A percentile compares a stretch with the other conserved stretches of the same genome.
Evolutionary conservation across 2,113 vertebrate genomes (phyloP).

Genomic region (Lota lota): DNA sequence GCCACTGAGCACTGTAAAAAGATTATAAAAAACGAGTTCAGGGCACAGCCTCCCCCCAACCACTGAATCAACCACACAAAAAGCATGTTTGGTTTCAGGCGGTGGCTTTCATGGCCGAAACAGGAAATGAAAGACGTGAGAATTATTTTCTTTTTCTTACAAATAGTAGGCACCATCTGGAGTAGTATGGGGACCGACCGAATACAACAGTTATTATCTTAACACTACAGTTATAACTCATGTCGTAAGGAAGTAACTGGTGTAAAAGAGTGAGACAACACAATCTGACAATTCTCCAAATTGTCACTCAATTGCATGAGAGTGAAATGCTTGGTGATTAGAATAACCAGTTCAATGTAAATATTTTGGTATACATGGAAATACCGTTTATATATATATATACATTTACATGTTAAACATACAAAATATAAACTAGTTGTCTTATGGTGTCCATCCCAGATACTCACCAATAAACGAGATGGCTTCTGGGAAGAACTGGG

Average conservation of each 20-base stretch:
- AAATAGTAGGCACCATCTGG: no score
- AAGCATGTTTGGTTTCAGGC: conserved; percentile 35
- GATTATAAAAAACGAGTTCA: conserved; percentile 21
- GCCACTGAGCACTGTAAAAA: conserved; percentile 26
- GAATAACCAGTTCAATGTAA: no score
- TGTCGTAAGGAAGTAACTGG: not conserved
- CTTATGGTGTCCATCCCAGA: not conserved
- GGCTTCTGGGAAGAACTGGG: conserved; percentile 88
- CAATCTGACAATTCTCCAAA: not conserved
- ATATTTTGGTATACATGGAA: no score
- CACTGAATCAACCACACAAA: not conserved
- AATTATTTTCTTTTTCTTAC: conserved; percentile 11
- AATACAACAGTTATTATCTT: no score
- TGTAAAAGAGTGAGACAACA: no score
- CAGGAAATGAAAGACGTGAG: conserved; percentile 28
- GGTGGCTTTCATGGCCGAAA: conserved; percentile 7
- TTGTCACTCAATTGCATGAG: not conserved
- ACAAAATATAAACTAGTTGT: not conserved
- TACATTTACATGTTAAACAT: no score
- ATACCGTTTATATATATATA: not conserved
- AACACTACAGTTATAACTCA: not conserved
- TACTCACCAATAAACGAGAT: conserved; percentile 87
- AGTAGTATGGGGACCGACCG: no score
- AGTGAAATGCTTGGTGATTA: no score
- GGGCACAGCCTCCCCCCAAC: not conserved